These are phyloP conservation scores for Zosterops japonicus DNA, from an alignment of 2,113 vertebrate genomes.

Conservation along the genomic window DNA sequence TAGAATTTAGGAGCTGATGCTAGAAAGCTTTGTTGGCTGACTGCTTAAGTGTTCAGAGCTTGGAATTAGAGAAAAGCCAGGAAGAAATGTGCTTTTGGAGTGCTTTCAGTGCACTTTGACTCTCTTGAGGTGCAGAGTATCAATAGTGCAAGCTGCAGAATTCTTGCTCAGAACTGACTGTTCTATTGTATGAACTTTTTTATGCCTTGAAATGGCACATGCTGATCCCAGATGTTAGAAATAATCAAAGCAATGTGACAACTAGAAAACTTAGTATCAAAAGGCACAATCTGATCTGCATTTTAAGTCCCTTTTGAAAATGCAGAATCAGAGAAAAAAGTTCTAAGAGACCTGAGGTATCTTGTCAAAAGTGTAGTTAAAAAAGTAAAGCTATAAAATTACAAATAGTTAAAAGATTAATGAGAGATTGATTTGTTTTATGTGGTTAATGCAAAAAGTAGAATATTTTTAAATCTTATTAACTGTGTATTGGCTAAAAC, in stretches of 20 bases:
- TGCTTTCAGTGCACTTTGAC: conserved; percentile 27
- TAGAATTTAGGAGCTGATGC: conserved; percentile 47
- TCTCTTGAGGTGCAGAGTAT: neutral
- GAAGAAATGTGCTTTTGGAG: conserved; percentile 37
- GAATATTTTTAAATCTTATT: conserved; percentile 37
- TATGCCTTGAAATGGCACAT: conserved; percentile 15
- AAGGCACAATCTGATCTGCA: neutral
- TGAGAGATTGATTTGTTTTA: neutral
- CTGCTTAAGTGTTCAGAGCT: neutral
- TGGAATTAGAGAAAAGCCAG: conserved; percentile 44
- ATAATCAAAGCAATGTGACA: conserved; percentile 41
- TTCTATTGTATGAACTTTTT: conserved; percentile 17
- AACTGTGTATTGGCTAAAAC: conserved; percentile 23
- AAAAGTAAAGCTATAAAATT: neutral
- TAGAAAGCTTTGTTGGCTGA: conserved; percentile 47
- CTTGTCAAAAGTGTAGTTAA: neutral
- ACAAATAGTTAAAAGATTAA: neutral
- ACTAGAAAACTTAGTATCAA: neutral
- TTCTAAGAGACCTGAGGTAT: neutral
- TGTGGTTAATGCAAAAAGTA: neutral
- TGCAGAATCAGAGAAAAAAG: neutral
- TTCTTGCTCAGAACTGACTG: neutral
- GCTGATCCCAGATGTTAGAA: conserved; percentile 58
- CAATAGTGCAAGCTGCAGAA: conserved; percentile 12
- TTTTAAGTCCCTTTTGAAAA: conserved; percentile 6